Evolutionary conservation across 2,888 invertebrate species (phyloP).

Genomic region (Punctoribates punctum): DNA sequence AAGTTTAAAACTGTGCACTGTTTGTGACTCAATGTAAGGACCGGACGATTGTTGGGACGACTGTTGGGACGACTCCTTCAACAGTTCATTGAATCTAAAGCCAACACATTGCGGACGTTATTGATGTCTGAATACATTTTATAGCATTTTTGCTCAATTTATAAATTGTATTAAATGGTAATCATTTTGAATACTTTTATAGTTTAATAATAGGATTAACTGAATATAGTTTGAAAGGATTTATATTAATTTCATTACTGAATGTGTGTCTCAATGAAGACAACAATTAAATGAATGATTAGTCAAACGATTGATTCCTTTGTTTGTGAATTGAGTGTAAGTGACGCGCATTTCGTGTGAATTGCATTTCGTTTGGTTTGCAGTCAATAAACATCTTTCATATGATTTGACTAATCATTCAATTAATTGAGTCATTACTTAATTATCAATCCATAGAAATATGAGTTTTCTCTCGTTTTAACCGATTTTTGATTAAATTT

Average conservation of each 20-base stretch:
- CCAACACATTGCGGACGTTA: too few relatives aligned
- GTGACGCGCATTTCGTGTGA: conserved; percentile 26
- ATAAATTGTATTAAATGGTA: conserved; percentile 32
- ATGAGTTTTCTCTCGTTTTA: too few relatives aligned
- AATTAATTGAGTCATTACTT: neutral
- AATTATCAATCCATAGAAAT: too few relatives aligned
- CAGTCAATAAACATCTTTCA: neutral
- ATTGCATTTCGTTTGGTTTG: conserved; percentile 1
- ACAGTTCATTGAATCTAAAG: too few relatives aligned
- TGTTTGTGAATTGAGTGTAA: conserved; percentile 12
- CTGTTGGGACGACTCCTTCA: too few relatives aligned
- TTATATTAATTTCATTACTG: neutral
- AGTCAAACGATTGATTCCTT: neutral
- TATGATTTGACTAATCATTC: neutral
- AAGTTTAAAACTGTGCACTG: too few relatives aligned
- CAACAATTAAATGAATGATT: neutral
- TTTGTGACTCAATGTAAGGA: too few relatives aligned
- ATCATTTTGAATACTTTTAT: neutral
- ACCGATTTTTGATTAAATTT: neutral
- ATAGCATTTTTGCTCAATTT: conserved; percentile 17
- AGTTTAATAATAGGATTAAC: neutral
- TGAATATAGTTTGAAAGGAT: neutral
- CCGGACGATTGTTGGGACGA: too few relatives aligned
- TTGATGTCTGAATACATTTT: neutral
- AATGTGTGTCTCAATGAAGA: neutral